Conservation (phyloP, 2,888 invertebrate species). For the Venustoraphidia nigricollis region DNA sequence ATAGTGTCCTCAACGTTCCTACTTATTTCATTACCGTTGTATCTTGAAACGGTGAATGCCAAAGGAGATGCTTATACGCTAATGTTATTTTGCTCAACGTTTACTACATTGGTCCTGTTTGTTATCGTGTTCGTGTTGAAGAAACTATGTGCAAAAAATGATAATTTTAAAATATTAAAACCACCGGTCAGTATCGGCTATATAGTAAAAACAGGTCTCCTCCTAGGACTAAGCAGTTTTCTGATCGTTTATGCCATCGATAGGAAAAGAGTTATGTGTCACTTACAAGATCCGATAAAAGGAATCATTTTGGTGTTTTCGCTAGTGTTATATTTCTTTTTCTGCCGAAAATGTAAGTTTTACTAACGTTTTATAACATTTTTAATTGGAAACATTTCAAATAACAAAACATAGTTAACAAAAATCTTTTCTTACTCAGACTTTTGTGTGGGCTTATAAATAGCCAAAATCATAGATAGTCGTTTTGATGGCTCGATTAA, state of each 20-base stretch:
- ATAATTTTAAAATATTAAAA: conserved; percentile 16
- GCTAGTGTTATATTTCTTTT: conserved; percentile 40
- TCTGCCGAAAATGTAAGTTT: conserved; percentile 38
- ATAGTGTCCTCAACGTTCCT: conserved; percentile 31
- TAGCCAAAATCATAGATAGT: too few relatives aligned
- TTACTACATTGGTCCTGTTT: conserved; percentile 19
- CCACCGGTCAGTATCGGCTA: conserved; percentile 27
- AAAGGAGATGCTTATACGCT: conserved; percentile 23
- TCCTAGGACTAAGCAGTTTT: conserved; percentile 31
- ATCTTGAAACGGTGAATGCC: conserved; percentile 26
- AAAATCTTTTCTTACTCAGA: too few relatives aligned
- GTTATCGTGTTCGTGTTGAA: conserved; percentile 17
- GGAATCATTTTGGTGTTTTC: conserved; percentile 39
- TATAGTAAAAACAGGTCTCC: conserved; percentile 26
- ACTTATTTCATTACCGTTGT: conserved; percentile 34
- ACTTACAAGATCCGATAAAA: conserved; percentile 44
- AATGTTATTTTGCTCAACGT: conserved; percentile 19
- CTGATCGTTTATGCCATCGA: conserved; percentile 33
- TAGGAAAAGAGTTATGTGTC: conserved; percentile 37
- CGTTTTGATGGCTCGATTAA: too few relatives aligned
- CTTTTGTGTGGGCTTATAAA: too few relatives aligned
- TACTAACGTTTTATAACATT: background rate
- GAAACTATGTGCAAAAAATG: conserved; percentile 16
- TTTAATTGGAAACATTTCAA: too few relatives aligned
- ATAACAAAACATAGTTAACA: too few relatives aligned